Evolutionary conservation across 2,888 invertebrate genomes (phyloP), one percentile per base, ranked within the genome.

Genomic region (Plebejus anna): DNA sequence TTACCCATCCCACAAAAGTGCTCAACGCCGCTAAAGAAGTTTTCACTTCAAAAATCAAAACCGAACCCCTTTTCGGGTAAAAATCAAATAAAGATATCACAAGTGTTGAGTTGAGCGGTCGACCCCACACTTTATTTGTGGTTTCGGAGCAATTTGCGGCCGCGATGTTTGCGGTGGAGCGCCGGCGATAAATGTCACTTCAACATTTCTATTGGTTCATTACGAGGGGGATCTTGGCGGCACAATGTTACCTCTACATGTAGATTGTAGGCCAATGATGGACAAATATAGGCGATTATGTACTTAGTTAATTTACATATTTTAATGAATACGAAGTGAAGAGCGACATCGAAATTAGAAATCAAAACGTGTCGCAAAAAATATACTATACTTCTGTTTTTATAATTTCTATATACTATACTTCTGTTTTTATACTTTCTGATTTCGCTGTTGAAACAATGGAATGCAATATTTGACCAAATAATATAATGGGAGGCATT

Each of bases 101-200:
- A 32, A 13, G 32, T 59, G 59, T n/a, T 59, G 59, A 59, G 59
- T n/a, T 59, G 59, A 59, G 11, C n/a, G 70, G 16, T 42, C 47
- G 28, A 16, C 72, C 38, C 72, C 32, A 32, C 13, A 47, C 47
- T 72, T 72, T 28, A 73, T 55, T 83, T 80, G 80, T 78, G 83
- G 80, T 81, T 80, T 82, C 77, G 82, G 79, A 88, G 88, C 89
- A 87, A 90, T 90, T 89, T 91, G 91, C 86, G 81, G 83, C 82
- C 81, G 85, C 89, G 87, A 89, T 90, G 55, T 90, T 89, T 73
- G 73, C 28, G 73, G 73, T 73, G 28, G 55, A 22, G 73, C 73
- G 11, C 16, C 51, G 28, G 6, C 55, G 11, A 42, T 72, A 42
- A 22, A 72, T 72, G 47, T 72, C 72, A 22, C 42, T 72, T 47